Evolutionary conservation across 2,888 invertebrate species (phyloP), one percentile per base, ranked within the genome.

Genomic region (Megalurothrips usitatus): DNA sequence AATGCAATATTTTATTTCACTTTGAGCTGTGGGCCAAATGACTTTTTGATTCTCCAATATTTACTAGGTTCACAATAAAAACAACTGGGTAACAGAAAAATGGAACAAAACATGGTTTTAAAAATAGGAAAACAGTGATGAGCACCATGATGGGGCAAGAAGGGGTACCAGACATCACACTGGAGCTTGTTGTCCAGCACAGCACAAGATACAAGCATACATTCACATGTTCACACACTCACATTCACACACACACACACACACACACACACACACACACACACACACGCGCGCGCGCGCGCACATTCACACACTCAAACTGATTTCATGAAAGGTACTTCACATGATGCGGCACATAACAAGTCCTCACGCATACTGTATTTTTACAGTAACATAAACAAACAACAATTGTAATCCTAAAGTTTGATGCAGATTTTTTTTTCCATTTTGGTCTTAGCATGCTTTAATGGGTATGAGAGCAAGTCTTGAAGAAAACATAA

Each of bases 401-500:
- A 75, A 75, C 68, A 75, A 75, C 68, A 75, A 26, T 26, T 26
- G 23, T 75, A 26, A 23, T 23, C 23, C 68, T 26, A 23, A 75
- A 26, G 68, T 75, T 75, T 75, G 23, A 23, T n/a, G 23, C 12
- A 26, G 23, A 75, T n/a, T 23, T 75, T 75, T 75, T 75, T 75
- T 75, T 26, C 68, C 68, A 75, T 75, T 75, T 75, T 75, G 68
- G 68, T 75, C 68, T 75, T 75, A 75, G 68, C 68, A 23, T 75
- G 23, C 23, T 75, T 75, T 75, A 75, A 23, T 75, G 68, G 68
- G 68, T 75, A 75, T 75, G 68, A 75, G 68, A 75, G 68, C 68
- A 75, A 75, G 68, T 75, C 68, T 75, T 75, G 68, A 75, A 75
- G 68, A 75, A 75, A 75, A 75, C 68, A 75, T 75, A 75, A 75